Conservation (phyloP, 2,113 vertebrate genomes). For the Mohoua ochrocephala region DNA sequence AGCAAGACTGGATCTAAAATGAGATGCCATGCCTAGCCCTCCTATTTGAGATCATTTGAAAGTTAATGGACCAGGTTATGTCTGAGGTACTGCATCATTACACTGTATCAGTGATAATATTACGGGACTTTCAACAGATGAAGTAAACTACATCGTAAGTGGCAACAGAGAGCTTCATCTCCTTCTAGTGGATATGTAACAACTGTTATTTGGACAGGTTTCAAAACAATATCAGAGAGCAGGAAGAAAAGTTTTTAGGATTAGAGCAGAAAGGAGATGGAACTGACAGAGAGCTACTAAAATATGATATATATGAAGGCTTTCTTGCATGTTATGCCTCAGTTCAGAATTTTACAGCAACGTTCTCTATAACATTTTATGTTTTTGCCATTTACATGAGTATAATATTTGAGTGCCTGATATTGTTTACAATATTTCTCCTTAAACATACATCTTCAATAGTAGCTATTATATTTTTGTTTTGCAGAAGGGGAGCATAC, state of each 20-base stretch:
- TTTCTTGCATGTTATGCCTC: rapidly evolving
- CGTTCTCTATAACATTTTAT: not conserved
- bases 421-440: not conserved
- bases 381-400: not conserved
- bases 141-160: not conserved
- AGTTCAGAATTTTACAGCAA: not conserved
- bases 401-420: not conserved
- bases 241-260: not conserved
- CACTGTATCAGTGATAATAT: not conserved
- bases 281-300: not conserved
- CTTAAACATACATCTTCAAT: not conserved
- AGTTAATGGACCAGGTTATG: constrained; percentile 12
- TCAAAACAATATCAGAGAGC: not conserved
- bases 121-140: not conserved
- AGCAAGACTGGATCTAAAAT: not conserved
- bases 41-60: not conserved
- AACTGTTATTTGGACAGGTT: not conserved
- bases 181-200: not conserved
- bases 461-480: not conserved
- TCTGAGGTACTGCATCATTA: not conserved
- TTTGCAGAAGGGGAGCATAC: not conserved
- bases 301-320: not conserved
- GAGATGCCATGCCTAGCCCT: not conserved
- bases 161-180: not conserved
- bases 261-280: not conserved